These are phyloP conservation scores for Azorinus chamasolen DNA, from an alignment of 2,888 invertebrate genomes.

Conservation along the genomic window DNA sequence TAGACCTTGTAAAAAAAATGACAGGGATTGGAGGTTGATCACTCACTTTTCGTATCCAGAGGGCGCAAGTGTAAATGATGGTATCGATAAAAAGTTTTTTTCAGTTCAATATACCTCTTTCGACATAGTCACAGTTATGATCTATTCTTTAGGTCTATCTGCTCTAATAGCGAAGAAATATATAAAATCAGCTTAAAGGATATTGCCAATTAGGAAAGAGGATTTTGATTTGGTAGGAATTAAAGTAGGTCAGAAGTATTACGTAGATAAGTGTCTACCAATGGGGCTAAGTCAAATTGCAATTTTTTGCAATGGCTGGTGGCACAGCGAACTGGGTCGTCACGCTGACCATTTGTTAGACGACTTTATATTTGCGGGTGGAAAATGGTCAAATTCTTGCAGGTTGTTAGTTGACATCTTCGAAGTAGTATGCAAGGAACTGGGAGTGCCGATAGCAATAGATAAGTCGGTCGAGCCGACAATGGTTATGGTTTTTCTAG, in stretches of 20 bases:
- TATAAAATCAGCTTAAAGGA: too few species aligned
- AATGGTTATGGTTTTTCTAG: constrained; percentile 19
- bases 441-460: constrained; percentile 15
- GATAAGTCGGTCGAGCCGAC: constrained; percentile 37
- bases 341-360: constrained; percentile 8
- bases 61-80: constrained; percentile 11
- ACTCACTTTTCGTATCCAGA: constrained; percentile 12
- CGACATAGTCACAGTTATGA: background rate
- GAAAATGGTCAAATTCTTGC: background rate
- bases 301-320: constrained; percentile 21
- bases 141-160: too few species aligned
- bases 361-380: constrained; percentile 21
- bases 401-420: too few species aligned
- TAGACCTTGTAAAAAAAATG: constrained; percentile 19
- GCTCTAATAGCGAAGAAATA: too few species aligned
- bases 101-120: constrained; percentile 26
- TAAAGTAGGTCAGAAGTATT: constrained; percentile 6
- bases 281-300: constrained; percentile 14
- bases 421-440: background rate
- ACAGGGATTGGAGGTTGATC: constrained; percentile 21
- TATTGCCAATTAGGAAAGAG: too few species aligned
- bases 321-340: background rate
- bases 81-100: constrained; percentile 17
- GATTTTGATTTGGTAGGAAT: background rate
- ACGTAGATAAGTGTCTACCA: constrained; percentile 19